Evolutionary conservation across 2,797 vertebrate genomes (phyloP).

Genomic region (Danio jaintianensis): DNA sequence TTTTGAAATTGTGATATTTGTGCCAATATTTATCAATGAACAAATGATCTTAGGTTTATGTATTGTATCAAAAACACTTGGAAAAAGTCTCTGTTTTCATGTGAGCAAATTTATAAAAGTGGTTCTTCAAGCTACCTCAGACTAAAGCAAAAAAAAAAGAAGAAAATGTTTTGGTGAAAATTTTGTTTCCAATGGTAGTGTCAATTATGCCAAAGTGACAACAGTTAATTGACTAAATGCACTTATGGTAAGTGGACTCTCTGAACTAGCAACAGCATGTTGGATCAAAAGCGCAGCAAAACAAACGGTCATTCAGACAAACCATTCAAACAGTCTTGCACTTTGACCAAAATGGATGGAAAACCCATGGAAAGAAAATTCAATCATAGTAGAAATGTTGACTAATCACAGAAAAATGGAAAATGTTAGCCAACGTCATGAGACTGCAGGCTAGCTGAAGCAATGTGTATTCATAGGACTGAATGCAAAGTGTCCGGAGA

Average conservation of each 20-base stretch:
- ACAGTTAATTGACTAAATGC: constrained; percentile 14
- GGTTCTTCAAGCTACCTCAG: neutral
- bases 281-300: constrained; percentile 5
- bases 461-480: constrained; percentile 44
- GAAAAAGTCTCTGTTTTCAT: neutral
- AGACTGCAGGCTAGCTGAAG: constrained; percentile 57
- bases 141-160: no score
- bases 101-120: neutral
- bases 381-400: constrained; percentile 18
- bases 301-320: constrained; percentile 4
- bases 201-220: neutral
- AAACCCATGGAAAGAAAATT: constrained; percentile 14
- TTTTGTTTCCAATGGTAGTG: neutral
- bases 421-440: constrained; percentile 46
- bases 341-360: constrained; percentile 4
- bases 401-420: constrained; percentile 3
- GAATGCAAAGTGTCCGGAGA: constrained; percentile 16
- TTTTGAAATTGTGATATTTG: no score
- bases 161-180: no score
- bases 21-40: no score
- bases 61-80: no score
- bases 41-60: no score
- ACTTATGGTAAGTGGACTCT: constrained; percentile 1
- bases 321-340: neutral
- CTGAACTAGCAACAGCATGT: constrained; percentile 7